phyloP scores from a whole-genome alignment of 2,113 vertebrate species.

The Ptilonorhynchus violaceus region DNA sequence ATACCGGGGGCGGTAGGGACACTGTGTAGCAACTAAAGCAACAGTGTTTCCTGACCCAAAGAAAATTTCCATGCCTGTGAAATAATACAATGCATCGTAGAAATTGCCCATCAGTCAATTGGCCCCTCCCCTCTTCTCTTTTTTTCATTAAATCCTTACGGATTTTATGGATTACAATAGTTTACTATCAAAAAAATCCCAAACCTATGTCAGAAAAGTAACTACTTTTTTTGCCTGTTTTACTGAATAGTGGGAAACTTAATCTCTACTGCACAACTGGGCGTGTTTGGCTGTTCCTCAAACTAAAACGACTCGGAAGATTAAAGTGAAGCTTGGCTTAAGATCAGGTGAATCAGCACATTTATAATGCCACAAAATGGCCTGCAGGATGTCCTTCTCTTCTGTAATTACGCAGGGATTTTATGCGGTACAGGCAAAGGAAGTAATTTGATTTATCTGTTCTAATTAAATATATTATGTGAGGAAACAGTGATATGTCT shows the following conservation, averaged over 20 bases:
- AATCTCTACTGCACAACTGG: not conserved
- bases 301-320: slow-evolving; percentile 17
- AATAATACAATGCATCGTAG: not conserved
- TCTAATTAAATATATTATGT: slow-evolving; percentile 28
- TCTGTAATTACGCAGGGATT: slow-evolving; percentile 18
- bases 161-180: not conserved
- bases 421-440: not conserved
- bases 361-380: slow-evolving; percentile 21
- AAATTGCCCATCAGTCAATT: not conserved
- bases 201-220: not conserved
- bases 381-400: slow-evolving; percentile 35
- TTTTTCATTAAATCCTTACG: not conserved
- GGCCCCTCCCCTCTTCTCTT: not conserved
- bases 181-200: not conserved
- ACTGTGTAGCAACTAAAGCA: not conserved
- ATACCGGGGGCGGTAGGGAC: not conserved
- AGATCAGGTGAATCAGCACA: slow-evolving; percentile 49
- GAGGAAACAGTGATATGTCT: slow-evolving; percentile 7
- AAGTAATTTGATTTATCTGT: slow-evolving; percentile 44
- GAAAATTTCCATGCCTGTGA: not conserved
- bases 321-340: slow-evolving; percentile 47
- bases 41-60: not conserved
- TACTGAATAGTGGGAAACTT: not conserved
- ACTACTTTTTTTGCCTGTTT: not conserved
- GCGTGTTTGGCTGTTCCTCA: slow-evolving; percentile 49